These are phyloP conservation scores for Lordiphosa mommai DNA, from an alignment of 1,140 invertebrate genomes.

Conservation along the genomic window DNA sequence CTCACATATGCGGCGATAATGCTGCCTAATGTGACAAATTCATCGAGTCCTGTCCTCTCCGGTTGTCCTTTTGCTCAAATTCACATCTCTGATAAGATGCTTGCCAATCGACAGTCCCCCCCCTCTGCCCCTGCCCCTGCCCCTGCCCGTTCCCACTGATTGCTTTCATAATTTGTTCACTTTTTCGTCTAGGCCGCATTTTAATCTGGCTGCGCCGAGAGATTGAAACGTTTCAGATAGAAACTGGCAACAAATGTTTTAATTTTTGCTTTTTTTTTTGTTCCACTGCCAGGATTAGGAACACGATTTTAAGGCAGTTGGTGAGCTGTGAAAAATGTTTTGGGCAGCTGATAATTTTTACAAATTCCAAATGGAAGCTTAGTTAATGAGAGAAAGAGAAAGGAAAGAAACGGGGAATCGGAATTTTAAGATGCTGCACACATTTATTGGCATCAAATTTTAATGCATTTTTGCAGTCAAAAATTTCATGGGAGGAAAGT, in stretches of 20 bases:
- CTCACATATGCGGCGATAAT: constrained; percentile 54
- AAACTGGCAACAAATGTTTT: constrained; percentile 73
- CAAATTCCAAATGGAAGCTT: too few relatives aligned
- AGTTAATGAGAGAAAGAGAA: too few relatives aligned
- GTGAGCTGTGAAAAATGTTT: constrained; percentile 49
- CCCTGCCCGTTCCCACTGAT: constrained; percentile 15
- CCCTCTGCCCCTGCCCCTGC: not conserved
- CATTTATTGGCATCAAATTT: too few relatives aligned
- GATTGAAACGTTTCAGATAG: constrained; percentile 46
- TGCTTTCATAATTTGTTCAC: constrained; percentile 39
- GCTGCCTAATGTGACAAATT: constrained; percentile 71
- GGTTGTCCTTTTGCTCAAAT: constrained; percentile 58
- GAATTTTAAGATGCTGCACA: too few relatives aligned
- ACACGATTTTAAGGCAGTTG: constrained; percentile 3
- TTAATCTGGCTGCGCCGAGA: constrained; percentile 46
- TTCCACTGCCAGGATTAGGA: constrained; percentile 12
- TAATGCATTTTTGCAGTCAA: too few relatives aligned
- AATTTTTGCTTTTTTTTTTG: constrained; percentile 34
- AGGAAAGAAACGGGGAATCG: too few relatives aligned
- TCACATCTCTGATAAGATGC: constrained; percentile 64
- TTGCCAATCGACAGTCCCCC: constrained; percentile 27
- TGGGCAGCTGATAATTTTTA: constrained; percentile 19
- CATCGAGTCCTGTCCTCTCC: constrained; percentile 36
- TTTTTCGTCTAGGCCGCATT: constrained; percentile 24
- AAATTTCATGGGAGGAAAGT: too few relatives aligned